Evolutionary conservation across 2,888 invertebrate species (phyloP).

Genomic region (Trichopoda pennipes): DNA sequence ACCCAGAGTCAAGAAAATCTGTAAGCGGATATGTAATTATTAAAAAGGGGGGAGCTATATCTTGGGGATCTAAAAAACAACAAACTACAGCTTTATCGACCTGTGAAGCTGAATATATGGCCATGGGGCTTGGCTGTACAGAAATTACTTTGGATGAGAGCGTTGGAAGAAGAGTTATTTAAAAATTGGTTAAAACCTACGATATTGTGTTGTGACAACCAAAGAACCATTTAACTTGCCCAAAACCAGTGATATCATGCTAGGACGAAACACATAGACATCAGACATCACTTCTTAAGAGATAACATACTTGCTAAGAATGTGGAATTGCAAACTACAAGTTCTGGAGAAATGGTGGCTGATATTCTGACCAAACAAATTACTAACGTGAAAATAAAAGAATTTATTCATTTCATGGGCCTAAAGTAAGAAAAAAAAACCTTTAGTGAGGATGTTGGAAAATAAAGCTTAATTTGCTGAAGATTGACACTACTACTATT

Average conservation of each 20-base stretch:
- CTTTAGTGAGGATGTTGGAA: neutral
- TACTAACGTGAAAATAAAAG: no score
- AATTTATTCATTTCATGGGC: neutral
- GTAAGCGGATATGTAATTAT: conserved; percentile 20
- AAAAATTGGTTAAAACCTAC: conserved; percentile 10
- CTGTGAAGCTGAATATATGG: conserved; percentile 37
- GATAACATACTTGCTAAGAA: conserved; percentile 1
- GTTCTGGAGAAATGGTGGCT: conserved; percentile 6
- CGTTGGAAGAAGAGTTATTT: conserved; percentile 23
- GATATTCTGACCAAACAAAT: neutral
- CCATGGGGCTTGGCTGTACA: conserved; percentile 20
- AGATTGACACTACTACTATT: no score
- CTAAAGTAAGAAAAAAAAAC: neutral
- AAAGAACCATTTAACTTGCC: neutral
- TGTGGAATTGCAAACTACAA: neutral
- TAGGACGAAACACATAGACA: neutral
- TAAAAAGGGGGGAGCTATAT: conserved; percentile 22
- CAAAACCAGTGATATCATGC: neutral
- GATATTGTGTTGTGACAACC: neutral
- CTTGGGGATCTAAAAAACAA: conserved; percentile 11
- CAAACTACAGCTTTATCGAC: conserved; percentile 7
- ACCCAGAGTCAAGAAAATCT: conserved; percentile 1
- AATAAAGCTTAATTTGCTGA: no score
- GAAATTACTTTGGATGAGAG: conserved; percentile 15
- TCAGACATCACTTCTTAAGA: conserved; percentile 6